Evolutionary conservation across 2,797 vertebrate species (phyloP), one percentile per base, ranked within the genome.

Genomic region (Paramormyrops hopkinsi): DNA sequence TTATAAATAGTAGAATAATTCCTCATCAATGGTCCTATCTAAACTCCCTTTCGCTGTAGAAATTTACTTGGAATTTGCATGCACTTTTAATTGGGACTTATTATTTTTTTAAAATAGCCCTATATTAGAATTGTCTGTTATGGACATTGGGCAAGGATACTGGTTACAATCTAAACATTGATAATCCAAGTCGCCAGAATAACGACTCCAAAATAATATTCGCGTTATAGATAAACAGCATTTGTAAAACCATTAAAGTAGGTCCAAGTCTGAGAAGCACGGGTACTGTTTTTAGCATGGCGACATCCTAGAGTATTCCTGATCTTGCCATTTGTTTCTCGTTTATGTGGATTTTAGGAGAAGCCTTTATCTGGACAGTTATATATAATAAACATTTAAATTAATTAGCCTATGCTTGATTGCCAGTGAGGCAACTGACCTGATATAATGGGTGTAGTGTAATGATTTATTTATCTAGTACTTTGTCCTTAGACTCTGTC

Each of bases 391-490:
- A 54, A 11, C 25, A 33, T 29, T 69, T 88, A 19, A 29, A 41
- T 33, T 29, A 29, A 53, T 82, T 79, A 79, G 17, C 46, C 1
- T n/a, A 7, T 88, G 50, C 44, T 29, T 88, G 69, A 88, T 54
- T 51, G 50, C n/a, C 48, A 76, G 19, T 44, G 48, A 33, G 19
- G 29, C 29, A 51, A 51, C 73, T 41, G 5, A 44, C 25, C 2
- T 29, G 48, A 25, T 54, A 44, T 37, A 25, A 54, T 53, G 88
- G 41, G 73, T 82, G 33, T 22, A 82, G 5, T 14, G 4, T 54
- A 5, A 51, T 56, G 50, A 37, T 88, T 88, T 53, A 19, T 54
- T 88, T 82, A 82, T 59, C 88, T 22, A 33, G 88, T 44, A 53
- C 48, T 37, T 48, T 54, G 50, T 22, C 76, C 88, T 56, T 51